These are phyloP conservation scores for Caradrina clavipalpis DNA, from an alignment of 2,888 invertebrate genomes.

Conservation along the genomic window DNA sequence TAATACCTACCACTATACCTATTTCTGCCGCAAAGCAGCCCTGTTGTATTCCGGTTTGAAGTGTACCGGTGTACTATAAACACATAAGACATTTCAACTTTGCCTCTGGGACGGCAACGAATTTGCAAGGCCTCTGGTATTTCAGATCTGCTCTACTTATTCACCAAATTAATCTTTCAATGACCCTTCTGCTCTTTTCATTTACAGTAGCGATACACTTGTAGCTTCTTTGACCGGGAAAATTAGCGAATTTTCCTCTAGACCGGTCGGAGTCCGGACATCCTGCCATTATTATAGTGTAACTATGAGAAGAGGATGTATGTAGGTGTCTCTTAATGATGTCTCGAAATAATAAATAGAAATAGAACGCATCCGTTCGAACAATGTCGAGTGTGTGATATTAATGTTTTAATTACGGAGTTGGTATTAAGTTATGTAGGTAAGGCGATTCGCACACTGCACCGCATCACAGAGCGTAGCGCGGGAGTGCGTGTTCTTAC, in stretches of 20 bases:
- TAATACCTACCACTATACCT: too few relatives aligned
- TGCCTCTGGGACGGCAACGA: too few relatives aligned
- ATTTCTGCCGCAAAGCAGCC: too few relatives aligned
- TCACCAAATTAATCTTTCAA: background rate
- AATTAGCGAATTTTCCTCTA: conserved; percentile 47
- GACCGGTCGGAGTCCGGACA: conserved; percentile 27
- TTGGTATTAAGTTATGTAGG: too few relatives aligned
- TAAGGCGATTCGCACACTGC: too few relatives aligned
- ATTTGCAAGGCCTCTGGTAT: too few relatives aligned
- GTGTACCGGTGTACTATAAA: too few relatives aligned
- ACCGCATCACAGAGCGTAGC: too few relatives aligned
- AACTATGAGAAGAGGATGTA: conserved; percentile 2
- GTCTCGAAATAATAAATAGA: conserved; percentile 15
- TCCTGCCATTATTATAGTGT: conserved; percentile 45
- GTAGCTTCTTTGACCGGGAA: conserved; percentile 51
- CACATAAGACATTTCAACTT: too few relatives aligned
- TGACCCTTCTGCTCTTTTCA: conserved; percentile 22
- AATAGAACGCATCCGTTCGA: conserved; percentile 28
- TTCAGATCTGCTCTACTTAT: too few relatives aligned
- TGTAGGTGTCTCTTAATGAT: conserved; percentile 17
- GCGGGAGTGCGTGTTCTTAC: too few relatives aligned
- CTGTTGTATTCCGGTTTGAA: too few relatives aligned
- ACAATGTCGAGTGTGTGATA: conserved; percentile 12
- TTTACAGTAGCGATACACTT: conserved; percentile 30
- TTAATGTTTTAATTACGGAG: background rate